Conservation (phyloP, 2,888 invertebrate genomes). For the Diarsia mendica region DNA sequence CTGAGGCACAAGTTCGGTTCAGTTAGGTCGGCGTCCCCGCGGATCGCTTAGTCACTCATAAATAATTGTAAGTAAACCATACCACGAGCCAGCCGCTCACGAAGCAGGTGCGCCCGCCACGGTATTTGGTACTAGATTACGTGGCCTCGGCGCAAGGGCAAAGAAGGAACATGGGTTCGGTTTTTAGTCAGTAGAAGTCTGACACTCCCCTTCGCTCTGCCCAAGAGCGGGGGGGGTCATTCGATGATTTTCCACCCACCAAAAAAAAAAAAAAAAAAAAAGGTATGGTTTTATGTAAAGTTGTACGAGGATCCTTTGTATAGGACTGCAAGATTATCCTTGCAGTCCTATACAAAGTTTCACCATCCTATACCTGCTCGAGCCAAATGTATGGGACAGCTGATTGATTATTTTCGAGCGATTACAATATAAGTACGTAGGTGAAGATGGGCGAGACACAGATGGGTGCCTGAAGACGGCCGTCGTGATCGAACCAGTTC, state of each 20-base stretch:
- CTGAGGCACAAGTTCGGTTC: constrained; percentile 26
- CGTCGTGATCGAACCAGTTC: too few species aligned
- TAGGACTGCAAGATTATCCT: too few species aligned
- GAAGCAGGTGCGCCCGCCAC: constrained; percentile 14
- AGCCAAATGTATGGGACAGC: not conserved
- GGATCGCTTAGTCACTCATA: constrained; percentile 54
- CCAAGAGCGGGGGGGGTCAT: too few species aligned
- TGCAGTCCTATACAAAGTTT: not conserved
- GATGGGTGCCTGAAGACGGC: too few species aligned
- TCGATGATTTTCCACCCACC: too few species aligned
- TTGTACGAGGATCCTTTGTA: not conserved
- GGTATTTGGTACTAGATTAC: too few species aligned
- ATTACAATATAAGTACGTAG: not conserved
- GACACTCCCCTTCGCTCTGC: too few species aligned
- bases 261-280: too few species aligned
- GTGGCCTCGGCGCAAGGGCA: too few species aligned
- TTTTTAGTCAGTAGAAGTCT: too few species aligned
- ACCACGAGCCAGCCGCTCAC: constrained; percentile 19
- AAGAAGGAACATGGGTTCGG: too few species aligned
- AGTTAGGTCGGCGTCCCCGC: constrained; percentile 36
- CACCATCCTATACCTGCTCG: not conserved
- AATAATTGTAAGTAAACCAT: constrained; percentile 49
- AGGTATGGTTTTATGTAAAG: constrained; percentile 15
- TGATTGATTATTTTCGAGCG: not conserved
- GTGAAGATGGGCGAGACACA: too few species aligned